These are phyloP conservation scores for Nycticorax nycticorax DNA, from an alignment of 2,113 vertebrate species.

Conservation along the genomic window DNA sequence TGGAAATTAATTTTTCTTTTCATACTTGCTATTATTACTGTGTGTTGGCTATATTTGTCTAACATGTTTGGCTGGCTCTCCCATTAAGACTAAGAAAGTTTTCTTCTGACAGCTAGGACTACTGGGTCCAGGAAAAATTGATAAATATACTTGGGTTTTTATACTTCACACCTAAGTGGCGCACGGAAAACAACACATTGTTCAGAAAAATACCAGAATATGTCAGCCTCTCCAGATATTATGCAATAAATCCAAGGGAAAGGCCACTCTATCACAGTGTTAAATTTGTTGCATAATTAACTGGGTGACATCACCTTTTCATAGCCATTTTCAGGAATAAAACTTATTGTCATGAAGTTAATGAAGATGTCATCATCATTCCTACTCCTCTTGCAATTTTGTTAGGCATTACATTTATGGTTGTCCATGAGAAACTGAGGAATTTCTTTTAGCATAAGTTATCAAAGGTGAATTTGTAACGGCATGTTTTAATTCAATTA, in stretches of 20 bases:
- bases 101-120: background rate
- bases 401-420: background rate
- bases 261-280: background rate
- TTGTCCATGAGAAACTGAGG: background rate
- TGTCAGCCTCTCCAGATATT: background rate
- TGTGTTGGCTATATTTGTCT: background rate
- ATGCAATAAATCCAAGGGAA: background rate
- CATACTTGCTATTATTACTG: background rate
- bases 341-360: background rate
- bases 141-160: background rate
- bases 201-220: background rate
- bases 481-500: background rate
- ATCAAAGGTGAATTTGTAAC: background rate
- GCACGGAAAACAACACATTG: background rate
- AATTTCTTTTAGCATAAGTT: background rate
- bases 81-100: background rate
- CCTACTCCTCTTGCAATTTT: background rate
- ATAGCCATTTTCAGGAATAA: background rate
- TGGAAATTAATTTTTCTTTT: background rate
- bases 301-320: background rate
- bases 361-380: background rate
- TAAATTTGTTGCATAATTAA: background rate
- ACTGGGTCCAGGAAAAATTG: background rate
- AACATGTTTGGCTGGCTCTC: background rate
- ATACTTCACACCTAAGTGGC: background rate